phyloP scores from a whole-genome alignment of 2,888 invertebrate genomes.

The Acrocyrtus sp. region DNA sequence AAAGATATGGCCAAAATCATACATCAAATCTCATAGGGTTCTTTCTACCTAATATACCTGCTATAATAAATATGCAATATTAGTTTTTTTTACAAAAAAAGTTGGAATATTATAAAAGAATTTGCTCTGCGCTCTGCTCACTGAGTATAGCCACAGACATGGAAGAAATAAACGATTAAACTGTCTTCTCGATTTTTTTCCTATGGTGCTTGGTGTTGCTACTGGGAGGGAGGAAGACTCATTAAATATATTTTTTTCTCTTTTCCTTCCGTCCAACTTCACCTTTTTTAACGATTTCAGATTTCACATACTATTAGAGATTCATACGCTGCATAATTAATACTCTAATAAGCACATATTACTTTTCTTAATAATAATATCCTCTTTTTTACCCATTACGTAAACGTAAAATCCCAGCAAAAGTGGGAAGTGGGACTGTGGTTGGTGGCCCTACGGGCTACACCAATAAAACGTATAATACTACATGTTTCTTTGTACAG shows the following conservation, averaged over 20 bases:
- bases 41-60: too few relatives aligned
- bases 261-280: slow-evolving; percentile 21
- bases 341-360: slow-evolving; percentile 38
- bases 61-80: too few relatives aligned
- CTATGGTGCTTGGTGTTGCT: slow-evolving; percentile 50
- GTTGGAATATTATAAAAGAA: too few relatives aligned
- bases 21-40: too few relatives aligned
- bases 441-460: slow-evolving; percentile 38
- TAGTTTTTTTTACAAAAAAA: too few relatives aligned
- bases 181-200: slow-evolving; percentile 35
- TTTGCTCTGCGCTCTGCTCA: too few relatives aligned
- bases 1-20: neutral
- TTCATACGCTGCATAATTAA: slow-evolving; percentile 42
- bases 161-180: slow-evolving; percentile 19
- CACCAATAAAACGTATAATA: neutral
- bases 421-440: slow-evolving; percentile 13
- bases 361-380: slow-evolving; percentile 35
- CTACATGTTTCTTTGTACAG: neutral
- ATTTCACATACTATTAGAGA: slow-evolving; percentile 36
- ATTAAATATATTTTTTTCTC: slow-evolving; percentile 31
- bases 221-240: slow-evolving; percentile 44
- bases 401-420: too few relatives aligned
- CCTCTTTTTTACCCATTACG: too few relatives aligned
- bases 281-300: slow-evolving; percentile 11
- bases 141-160: too few relatives aligned